Base-by-base conservation (phyloP, 1,140 invertebrate genomes). In the Lamellibrachia luymesi region DNA sequence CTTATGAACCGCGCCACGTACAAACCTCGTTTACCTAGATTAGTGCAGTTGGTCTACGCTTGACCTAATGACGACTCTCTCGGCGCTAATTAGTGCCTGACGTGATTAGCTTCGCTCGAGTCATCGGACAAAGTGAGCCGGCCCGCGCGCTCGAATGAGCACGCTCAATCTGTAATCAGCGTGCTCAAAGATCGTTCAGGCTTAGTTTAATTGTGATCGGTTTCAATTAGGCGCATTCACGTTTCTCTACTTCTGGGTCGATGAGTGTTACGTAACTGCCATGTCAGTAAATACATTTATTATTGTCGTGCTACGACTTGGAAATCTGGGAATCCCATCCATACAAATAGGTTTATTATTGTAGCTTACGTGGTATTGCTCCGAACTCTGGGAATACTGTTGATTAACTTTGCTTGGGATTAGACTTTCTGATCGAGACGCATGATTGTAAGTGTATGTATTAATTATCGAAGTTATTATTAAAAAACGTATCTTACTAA, bases 1-100 rank as follows among this genome's bases (percentile, higher is more conserved):
- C 64, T 6, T 17, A 80, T 80, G 5, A 80, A 80, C 17, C 13
- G 64, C 64, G 64, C 64, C 64, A 22, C 13, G 64, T 80, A 80
- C 64, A 80, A 22, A 80, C 1, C 64, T 8, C 64, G 64, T 22
- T 80, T 80, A 10, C 52, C 64, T 22, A 80, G 64, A 80, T 80
- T 80, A 22, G 64, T 22, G 25, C 64, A 80, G 6, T 80, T 80
- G 64, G 64, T 22, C 17, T 80, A 22, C 64, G 64, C 13, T 80
- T 80, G 64, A 80, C 64, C 64, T 80, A 80, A 80, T 80, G 64
- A 80, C 64, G 64, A 80, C 64, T 80, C 64, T 80, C 64, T 80
- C 13, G 64, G 64, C 64, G 64, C 64, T 80, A 80, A 80, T 80
- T 80, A 80, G 64, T 80, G 64, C 64, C 64, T 80, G 13, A 22